Conservation (phyloP, 2,888 invertebrate species). For the Serrognathus titanus region DNA sequence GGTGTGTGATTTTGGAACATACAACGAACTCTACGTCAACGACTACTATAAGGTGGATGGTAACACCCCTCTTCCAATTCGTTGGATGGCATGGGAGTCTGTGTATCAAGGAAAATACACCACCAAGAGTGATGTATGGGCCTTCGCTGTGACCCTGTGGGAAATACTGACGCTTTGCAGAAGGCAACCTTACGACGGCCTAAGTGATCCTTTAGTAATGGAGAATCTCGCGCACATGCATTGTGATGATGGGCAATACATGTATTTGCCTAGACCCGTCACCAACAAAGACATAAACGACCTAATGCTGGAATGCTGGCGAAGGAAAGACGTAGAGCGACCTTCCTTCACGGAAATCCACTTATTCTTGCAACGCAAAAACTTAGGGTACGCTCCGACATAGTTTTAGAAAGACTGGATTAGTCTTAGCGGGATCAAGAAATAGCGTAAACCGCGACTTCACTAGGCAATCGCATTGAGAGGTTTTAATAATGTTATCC, state of each 20-base stretch:
- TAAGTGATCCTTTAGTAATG: slow-evolving; percentile 75
- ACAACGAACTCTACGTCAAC: slow-evolving; percentile 72
- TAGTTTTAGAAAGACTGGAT: slow-evolving; percentile 48
- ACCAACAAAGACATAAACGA: slow-evolving; percentile 81
- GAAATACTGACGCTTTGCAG: slow-evolving; percentile 79
- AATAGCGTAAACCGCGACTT: slow-evolving; percentile 7
- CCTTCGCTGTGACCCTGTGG: slow-evolving; percentile 84
- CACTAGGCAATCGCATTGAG: background rate
- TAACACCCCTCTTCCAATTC: slow-evolving; percentile 72
- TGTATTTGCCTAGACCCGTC: slow-evolving; percentile 64
- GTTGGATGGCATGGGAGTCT: slow-evolving; percentile 91
- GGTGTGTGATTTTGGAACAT: slow-evolving; percentile 81
- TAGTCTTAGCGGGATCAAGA: slow-evolving; percentile 30
- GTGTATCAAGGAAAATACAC: slow-evolving; percentile 79
- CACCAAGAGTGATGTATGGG: slow-evolving; percentile 88
- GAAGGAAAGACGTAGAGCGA: slow-evolving; percentile 67
- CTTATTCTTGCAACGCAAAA: slow-evolving; percentile 73
- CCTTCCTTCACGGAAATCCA: slow-evolving; percentile 81
- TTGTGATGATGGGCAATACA: slow-evolving; percentile 59
- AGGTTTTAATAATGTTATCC: too few species aligned
- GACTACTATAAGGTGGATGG: slow-evolving; percentile 85
- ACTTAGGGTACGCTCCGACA: slow-evolving; percentile 59
- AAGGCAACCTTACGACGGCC: slow-evolving; percentile 71
- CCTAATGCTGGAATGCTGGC: slow-evolving; percentile 84
- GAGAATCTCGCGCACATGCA: slow-evolving; percentile 74